phyloP scores from a whole-genome alignment of 2,797 vertebrate species.

The Morelia viridis region DNA sequence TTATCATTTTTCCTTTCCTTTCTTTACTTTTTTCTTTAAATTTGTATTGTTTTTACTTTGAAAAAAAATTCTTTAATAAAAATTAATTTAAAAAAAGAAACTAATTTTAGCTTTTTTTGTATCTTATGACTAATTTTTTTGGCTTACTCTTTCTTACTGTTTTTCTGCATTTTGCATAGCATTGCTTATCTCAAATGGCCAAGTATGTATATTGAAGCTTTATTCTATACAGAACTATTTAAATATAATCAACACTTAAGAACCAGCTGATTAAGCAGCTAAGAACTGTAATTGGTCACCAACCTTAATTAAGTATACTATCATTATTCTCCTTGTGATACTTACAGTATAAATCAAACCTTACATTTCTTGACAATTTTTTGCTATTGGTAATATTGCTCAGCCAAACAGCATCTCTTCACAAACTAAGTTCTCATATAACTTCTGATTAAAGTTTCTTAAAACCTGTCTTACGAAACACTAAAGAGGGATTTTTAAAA shows the following conservation, averaged over 20 bases:
- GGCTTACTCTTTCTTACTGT: background rate
- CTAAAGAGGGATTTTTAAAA: background rate
- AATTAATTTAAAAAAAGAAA: background rate
- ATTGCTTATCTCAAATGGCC: background rate
- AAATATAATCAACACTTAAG: conserved; percentile 6
- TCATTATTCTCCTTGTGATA: background rate
- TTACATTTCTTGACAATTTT: background rate
- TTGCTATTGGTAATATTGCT: background rate
- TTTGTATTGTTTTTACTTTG: background rate
- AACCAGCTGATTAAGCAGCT: background rate
- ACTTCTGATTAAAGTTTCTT: background rate
- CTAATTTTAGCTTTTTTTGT: background rate
- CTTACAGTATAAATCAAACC: background rate
- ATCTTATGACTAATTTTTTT: background rate
- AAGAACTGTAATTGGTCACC: background rate
- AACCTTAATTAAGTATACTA: background rate
- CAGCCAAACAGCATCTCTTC: background rate
- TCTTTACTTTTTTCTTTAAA: background rate
- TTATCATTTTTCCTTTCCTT: background rate
- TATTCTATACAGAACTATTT: background rate
- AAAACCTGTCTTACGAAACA: background rate
- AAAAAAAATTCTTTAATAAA: background rate
- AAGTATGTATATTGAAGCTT: background rate
- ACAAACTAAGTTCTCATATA: background rate
- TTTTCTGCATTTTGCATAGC: background rate